These are phyloP conservation scores for Mixornis gularis DNA, from an alignment of 2,113 vertebrate genomes.

Conservation along the genomic window DNA sequence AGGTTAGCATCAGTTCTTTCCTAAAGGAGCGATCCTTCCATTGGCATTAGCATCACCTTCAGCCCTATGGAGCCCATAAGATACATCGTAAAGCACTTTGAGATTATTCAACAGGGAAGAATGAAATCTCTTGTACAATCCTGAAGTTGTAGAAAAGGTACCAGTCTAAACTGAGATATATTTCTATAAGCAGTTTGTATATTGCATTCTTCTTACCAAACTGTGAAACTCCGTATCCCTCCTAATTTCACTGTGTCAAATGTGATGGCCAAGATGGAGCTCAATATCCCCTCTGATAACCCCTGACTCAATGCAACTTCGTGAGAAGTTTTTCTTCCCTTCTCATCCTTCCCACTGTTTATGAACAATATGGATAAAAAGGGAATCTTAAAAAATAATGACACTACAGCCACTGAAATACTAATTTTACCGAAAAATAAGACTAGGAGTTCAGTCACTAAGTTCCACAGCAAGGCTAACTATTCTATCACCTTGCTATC, in stretches of 20 bases:
- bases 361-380: background rate
- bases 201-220: background rate
- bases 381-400: background rate
- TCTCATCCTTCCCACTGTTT: background rate
- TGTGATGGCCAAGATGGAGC: background rate
- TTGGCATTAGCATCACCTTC: background rate
- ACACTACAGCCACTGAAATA: background rate
- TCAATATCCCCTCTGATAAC: background rate
- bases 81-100: background rate
- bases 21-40: fast-evolving
- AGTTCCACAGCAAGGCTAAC: background rate
- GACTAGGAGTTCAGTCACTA: background rate
- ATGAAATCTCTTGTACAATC: background rate
- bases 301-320: background rate
- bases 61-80: background rate
- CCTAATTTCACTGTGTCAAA: background rate
- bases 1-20: background rate
- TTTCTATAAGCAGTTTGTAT: background rate
- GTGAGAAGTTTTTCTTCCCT: background rate
- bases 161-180: background rate
- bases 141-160: background rate
- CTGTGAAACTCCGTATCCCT: background rate
- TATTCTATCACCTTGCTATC: background rate
- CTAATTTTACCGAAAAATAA: background rate
- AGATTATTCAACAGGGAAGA: background rate